phyloP scores from a whole-genome alignment of 2,888 invertebrate species.

The Nemotelus pantherinus region DNA sequence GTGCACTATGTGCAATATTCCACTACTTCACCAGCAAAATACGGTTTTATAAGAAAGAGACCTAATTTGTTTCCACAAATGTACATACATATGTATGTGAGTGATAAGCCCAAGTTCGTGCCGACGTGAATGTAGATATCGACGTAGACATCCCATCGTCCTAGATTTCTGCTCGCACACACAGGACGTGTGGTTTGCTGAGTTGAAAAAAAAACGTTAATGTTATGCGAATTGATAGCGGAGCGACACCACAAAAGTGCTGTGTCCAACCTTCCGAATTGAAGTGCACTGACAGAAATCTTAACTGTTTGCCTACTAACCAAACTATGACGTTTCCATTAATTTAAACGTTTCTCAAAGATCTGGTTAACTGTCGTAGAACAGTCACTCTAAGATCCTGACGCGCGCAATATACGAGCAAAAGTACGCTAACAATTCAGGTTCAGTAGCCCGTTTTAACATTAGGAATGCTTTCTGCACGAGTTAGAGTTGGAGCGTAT shows the following conservation, averaged over 20 bases:
- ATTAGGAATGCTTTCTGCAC: neutral
- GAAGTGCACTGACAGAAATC: too few species aligned
- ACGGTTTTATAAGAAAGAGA: constrained; percentile 26
- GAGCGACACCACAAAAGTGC: neutral
- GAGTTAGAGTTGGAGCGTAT: constrained; percentile 2
- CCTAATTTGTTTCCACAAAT: constrained; percentile 11
- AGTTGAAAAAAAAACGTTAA: neutral
- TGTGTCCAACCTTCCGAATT: neutral
- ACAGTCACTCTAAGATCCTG: too few species aligned
- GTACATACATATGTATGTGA: neutral
- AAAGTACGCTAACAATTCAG: too few species aligned
- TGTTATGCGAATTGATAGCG: constrained; percentile 21
- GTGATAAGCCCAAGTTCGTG: constrained; percentile 28
- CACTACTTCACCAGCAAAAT: constrained; percentile 33
- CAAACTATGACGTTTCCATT: too few species aligned
- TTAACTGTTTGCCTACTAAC: neutral
- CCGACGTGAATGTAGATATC: constrained; percentile 25
- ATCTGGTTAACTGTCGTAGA: too few species aligned
- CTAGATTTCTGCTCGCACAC: constrained; percentile 19
- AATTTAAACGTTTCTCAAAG: too few species aligned
- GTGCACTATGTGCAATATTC: constrained; percentile 32
- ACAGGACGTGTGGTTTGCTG: neutral
- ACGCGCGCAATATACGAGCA: too few species aligned
- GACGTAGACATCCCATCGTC: constrained; percentile 16
- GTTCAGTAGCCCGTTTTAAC: too few species aligned